phyloP scores from a whole-genome alignment of 2,888 invertebrate species.

The Sericinus montela region DNA sequence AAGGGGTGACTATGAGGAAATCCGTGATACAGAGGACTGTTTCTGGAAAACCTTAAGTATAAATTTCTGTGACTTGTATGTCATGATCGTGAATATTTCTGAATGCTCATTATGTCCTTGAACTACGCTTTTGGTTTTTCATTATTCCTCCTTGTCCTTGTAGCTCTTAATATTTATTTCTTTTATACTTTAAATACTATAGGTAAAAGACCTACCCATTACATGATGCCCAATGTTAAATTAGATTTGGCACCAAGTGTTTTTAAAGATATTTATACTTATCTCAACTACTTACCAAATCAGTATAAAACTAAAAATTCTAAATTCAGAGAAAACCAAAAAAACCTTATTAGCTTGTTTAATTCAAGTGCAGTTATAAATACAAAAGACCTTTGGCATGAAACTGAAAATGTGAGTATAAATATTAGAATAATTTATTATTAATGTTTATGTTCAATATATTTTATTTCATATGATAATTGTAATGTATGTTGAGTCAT shows the following conservation, averaged over 20 bases:
- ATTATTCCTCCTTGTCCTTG: constrained; percentile 58
- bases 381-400: constrained; percentile 43
- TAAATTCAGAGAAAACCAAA: constrained; percentile 49
- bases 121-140: constrained; percentile 71
- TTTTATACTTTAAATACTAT: constrained; percentile 58
- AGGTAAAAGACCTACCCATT: constrained; percentile 37
- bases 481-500: not conserved
- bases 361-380: constrained; percentile 47
- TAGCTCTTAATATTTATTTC: constrained; percentile 64
- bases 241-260: constrained; percentile 44
- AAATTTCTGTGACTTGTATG: too few species aligned
- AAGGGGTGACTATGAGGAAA: too few species aligned
- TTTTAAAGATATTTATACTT: constrained; percentile 57
- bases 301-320: constrained; percentile 55
- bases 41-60: too few species aligned
- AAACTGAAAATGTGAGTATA: constrained; percentile 52
- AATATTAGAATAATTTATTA: not conserved
- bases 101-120: constrained; percentile 48
- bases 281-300: constrained; percentile 58
- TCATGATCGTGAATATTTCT: not conserved
- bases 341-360: constrained; percentile 50
- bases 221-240: constrained; percentile 46
- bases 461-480: not conserved
- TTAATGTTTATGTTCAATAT: too few species aligned
- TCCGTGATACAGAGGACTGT: too few species aligned